Evolutionary conservation across 2,888 invertebrate genomes (phyloP).

Genomic region (Taenaris catops): DNA sequence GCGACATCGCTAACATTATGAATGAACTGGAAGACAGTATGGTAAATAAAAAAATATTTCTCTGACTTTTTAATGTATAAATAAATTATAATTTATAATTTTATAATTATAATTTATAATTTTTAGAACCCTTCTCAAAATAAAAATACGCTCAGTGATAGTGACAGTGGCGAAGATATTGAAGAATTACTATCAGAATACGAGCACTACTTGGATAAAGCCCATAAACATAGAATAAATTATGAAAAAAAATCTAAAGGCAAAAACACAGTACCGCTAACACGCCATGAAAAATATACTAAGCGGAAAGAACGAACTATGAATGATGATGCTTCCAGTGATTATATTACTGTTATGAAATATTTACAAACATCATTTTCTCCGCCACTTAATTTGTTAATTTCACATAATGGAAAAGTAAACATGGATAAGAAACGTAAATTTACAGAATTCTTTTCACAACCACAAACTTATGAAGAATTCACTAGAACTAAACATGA

Average conservation of each 20-base stretch:
- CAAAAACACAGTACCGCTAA: constrained; percentile 60
- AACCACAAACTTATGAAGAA: constrained; percentile 21
- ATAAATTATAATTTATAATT: neutral
- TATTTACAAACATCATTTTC: constrained; percentile 17
- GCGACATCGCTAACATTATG: constrained; percentile 61
- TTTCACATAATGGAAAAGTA: constrained; percentile 30
- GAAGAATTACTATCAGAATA: constrained; percentile 62
- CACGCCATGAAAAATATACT: constrained; percentile 46
- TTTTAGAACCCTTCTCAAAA: constrained; percentile 47
- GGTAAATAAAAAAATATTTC: constrained; percentile 43
- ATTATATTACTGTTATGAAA: constrained; percentile 15
- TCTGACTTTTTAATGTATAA: neutral
- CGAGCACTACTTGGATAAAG: constrained; percentile 60
- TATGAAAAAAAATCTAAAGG: constrained; percentile 49
- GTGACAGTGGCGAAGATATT: constrained; percentile 55
- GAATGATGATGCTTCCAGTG: constrained; percentile 32
- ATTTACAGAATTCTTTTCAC: too few species aligned
- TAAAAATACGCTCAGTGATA: constrained; percentile 34
- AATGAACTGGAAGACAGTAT: constrained; percentile 54
- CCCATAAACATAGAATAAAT: constrained; percentile 52
- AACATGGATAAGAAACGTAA: constrained; percentile 34
- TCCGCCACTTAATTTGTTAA: constrained; percentile 45
- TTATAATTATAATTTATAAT: neutral
- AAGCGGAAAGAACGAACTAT: constrained; percentile 37
- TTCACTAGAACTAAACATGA: neutral